Evolutionary conservation across 2,797 vertebrate species (phyloP).

Genomic region (Varecia variegata): DNA sequence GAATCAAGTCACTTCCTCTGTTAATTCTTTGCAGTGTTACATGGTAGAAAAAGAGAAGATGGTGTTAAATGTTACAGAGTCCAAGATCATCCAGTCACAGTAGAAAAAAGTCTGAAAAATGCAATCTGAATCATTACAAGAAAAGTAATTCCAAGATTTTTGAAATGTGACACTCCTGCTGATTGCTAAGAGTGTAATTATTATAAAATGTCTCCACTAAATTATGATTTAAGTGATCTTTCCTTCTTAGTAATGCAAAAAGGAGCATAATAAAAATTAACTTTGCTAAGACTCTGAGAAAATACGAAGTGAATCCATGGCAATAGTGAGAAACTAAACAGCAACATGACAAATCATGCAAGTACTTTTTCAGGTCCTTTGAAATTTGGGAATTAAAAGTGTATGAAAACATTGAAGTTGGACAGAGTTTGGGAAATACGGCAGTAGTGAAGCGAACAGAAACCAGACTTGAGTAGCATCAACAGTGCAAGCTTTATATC

Average conservation of each 20-base stretch:
- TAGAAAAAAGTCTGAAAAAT: not conserved
- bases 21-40: not conserved
- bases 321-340: not conserved
- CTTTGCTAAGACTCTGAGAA: not conserved
- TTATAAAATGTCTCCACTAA: not conserved
- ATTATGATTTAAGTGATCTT: not conserved
- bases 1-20: constrained; percentile 1
- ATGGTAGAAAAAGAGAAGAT: not conserved
- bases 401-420: not conserved
- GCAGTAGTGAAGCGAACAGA: not conserved
- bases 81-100: not conserved
- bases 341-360: not conserved
- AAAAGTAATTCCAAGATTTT: not conserved
- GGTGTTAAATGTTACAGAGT: not conserved
- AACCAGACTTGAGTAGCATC: not conserved
- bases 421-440: not conserved
- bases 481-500: fast-evolving
- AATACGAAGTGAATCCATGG: not conserved
- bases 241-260: not conserved
- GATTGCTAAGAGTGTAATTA: not conserved
- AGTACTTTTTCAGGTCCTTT: not conserved
- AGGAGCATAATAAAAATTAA: not conserved
- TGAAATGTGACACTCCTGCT: not conserved
- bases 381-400: not conserved
- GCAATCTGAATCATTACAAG: not conserved